Evolutionary conservation across 1,140 invertebrate species (phyloP), one percentile per base, ranked within the genome.

Genomic region (Euwallacea similis): DNA sequence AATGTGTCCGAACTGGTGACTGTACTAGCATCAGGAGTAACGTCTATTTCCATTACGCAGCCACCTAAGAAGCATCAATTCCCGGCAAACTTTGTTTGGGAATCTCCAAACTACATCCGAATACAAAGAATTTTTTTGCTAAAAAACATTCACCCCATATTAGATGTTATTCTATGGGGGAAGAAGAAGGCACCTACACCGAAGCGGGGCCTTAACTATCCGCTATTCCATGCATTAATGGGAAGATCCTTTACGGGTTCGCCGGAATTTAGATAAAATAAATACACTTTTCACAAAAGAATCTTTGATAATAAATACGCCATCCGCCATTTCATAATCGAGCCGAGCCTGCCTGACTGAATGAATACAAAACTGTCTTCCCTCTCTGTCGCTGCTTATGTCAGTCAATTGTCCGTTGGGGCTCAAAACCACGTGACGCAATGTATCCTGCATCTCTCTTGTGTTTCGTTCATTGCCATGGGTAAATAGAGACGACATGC

Each of bases 1-100:
- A 67, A 76, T 65, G 55, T 53, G 70, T 53, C 56, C 53, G 71
- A 75, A 73, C 61, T 75, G 69, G 73, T 76, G 33, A 78, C 75
- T 15, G 66, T 63, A 72, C 69, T 76, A 74, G 58, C 71, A 68
- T 80, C 79, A 60, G 75, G 76, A 60, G 77, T 78, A 73, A 80
- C 79, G 78, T 80, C 80, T 77, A 79, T 79, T 81, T 81, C 80
- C 80, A 81, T 81, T 72, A 78, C 76, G 79, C 74, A 73, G 73
- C 54, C 63, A 65, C 64, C 53, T 61, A 16, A 43, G 63, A 60
- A 47, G 56, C 66, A 72, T 73, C 61, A 72, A 75, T 50, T 59
- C 16, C 68, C 47, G 41, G 53, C 16, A 42, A 60, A 33, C n/a
- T 47, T 63, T 68, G n/a, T 11, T 11, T 53, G 43, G 56, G 41